phyloP scores from a whole-genome alignment of 2,797 vertebrate species.

The Glyptemys insculpta region DNA sequence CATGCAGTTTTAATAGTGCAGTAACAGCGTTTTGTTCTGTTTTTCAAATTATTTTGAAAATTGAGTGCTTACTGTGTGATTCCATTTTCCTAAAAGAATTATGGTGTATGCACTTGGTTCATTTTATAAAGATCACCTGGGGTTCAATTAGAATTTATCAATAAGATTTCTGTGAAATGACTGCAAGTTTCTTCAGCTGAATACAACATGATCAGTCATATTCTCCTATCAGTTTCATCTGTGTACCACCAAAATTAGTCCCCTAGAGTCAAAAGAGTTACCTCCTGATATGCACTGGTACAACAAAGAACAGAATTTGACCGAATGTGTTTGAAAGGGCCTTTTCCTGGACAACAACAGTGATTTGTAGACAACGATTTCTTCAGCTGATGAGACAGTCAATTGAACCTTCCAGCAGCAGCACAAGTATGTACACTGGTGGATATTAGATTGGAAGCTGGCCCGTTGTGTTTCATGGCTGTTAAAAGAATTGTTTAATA shows the following conservation, averaged over 20 bases:
- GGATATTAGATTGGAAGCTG: neutral
- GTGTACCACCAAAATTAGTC: fast-evolving
- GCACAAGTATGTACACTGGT: neutral
- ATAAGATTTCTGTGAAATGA: neutral
- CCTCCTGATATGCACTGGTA: neutral
- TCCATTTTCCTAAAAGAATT: too few relatives aligned
- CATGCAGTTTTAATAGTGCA: too few relatives aligned
- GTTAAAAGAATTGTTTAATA: conserved; percentile 2
- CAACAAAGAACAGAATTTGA: neutral
- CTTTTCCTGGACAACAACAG: neutral
- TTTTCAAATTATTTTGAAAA: too few relatives aligned
- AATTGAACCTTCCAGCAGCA: conserved; percentile 13
- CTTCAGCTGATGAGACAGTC: neutral
- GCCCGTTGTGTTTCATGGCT: neutral
- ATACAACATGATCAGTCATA: neutral
- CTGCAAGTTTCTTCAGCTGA: fast-evolving
- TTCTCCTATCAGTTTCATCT: neutral
- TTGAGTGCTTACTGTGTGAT: too few relatives aligned
- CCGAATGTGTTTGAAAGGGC: neutral
- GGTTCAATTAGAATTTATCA: neutral
- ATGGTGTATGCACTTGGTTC: too few relatives aligned
- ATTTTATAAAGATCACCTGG: too few relatives aligned
- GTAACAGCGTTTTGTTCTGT: too few relatives aligned
- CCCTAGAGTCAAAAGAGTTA: neutral
- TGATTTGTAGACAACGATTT: conserved; percentile 24